These are phyloP conservation scores for Parasteatoda tepidariorum DNA, from an alignment of 1,140 invertebrate genomes.

Conservation along the genomic window DNA sequence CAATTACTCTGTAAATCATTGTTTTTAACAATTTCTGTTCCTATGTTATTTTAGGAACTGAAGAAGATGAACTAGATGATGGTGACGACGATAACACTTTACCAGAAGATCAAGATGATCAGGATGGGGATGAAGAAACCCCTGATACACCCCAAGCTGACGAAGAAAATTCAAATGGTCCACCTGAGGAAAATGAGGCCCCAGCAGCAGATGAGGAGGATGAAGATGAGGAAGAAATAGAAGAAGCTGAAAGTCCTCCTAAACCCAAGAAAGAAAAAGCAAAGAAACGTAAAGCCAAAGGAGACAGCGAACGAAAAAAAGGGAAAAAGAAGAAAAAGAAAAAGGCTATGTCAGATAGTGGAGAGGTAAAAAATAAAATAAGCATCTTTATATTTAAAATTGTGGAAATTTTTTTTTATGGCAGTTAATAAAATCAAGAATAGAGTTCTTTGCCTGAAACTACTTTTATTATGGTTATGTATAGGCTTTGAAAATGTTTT, in stretches of 20 bases:
- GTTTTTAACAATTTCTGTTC: background rate
- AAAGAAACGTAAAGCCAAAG: constrained; percentile 88
- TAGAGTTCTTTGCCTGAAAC: too few relatives aligned
- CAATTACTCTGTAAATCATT: too few relatives aligned
- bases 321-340: constrained; percentile 93
- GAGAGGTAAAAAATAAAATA: constrained; percentile 67
- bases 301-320: constrained; percentile 76
- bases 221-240: constrained; percentile 61
- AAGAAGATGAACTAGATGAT: constrained; percentile 60
- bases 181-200: constrained; percentile 39
- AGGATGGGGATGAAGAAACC: constrained; percentile 45
- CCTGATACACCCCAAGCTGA: constrained; percentile 47
- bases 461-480: too few relatives aligned
- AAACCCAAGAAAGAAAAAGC: constrained; percentile 73
- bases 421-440: too few relatives aligned
- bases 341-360: constrained; percentile 87
- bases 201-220: constrained; percentile 36
- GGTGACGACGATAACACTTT: constrained; percentile 58
- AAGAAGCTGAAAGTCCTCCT: constrained; percentile 56
- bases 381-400: too few relatives aligned
- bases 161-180: constrained; percentile 50
- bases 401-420: too few relatives aligned
- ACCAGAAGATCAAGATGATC: constrained; percentile 58
- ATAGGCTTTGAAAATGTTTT: too few relatives aligned
- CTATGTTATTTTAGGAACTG: constrained; percentile 18